Evolutionary conservation across 1,140 invertebrate genomes (phyloP).

Genomic region (Teleopsis dalmanni): DNA sequence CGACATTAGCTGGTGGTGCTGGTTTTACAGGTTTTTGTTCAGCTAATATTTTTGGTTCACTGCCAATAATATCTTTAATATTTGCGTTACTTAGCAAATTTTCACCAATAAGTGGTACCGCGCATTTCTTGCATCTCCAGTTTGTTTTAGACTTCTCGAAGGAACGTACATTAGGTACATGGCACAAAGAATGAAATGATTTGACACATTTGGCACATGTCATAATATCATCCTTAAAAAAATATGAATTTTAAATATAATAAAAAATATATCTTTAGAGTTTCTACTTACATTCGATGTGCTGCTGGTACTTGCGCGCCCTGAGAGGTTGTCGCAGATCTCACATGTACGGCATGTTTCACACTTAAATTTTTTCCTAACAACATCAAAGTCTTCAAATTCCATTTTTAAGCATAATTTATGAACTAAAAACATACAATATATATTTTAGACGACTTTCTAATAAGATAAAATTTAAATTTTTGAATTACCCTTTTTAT

Average conservation of each 20-base stretch:
- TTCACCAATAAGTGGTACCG: too few species aligned
- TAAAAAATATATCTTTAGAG: too few species aligned
- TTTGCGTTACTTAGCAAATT: too few species aligned
- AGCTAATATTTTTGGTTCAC: background rate
- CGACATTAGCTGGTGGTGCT: background rate
- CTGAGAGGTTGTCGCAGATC: constrained; percentile 7
- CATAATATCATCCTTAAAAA: background rate
- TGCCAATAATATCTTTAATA: constrained; percentile 12
- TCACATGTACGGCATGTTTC: constrained; percentile 11
- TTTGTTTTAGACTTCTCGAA: constrained; percentile 12
- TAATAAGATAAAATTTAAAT: too few species aligned
- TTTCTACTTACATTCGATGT: too few species aligned
- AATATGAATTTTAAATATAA: too few species aligned
- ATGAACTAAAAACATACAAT: too few species aligned
- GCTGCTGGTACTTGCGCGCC: too few species aligned
- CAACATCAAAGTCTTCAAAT: constrained; percentile 8
- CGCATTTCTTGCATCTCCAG: constrained; percentile 28
- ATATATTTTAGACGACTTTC: too few species aligned
- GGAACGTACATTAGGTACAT: constrained; percentile 18
- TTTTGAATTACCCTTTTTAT: too few species aligned
- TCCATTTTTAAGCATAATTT: constrained; percentile 12
- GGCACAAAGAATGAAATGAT: constrained; percentile 26
- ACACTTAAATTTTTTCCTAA: constrained; percentile 11
- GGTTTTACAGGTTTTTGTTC: background rate
- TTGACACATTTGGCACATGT: constrained; percentile 31